Evolutionary conservation across 2,113 vertebrate genomes (phyloP), one percentile per base, ranked within the genome.

Genomic region (Phyllostomus discolor): DNA sequence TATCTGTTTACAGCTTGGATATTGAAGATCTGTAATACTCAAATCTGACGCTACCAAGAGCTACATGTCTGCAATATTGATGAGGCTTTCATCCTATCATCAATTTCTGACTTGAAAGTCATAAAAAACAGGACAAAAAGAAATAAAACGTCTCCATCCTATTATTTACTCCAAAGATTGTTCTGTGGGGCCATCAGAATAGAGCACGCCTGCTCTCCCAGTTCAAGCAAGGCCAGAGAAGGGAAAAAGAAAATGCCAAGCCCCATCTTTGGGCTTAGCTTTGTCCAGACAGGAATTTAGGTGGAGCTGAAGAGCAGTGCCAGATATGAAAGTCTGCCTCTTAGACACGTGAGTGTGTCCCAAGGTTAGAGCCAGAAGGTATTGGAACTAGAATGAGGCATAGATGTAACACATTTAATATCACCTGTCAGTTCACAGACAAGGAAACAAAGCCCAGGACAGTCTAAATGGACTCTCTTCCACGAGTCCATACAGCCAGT

Each of bases 61-160:
- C 46, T 54, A 10, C 79, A 82, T 89, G 93, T n/a, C 54, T 95
- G 67, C 52, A 95, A 76, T 89, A 91, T 83, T 57, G 75, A 93
- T 91, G 95, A 97, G 54, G 79, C 33, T 82, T 85, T 82, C 73
- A 78, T 91, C 33, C 33, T 69, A 35, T 64, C 48, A 86, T 91
- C 75, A 83, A 22, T 88, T 92, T 92, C 67, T 92, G 35, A 83
- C 33, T 90, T 84, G 83, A 76, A 93, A 95, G 91, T 41, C 87
- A 84, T 26, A 38, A 91, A 64, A 89, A 93, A 78, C 3, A 76
- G n/a, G 48, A 66, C 50, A 79, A 69, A 79, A 96, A 85, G 64
- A 94, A 97, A 59, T 10, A 70, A n/a, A 62, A 50, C 43, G 87
- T 93, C 80, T 86, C 64, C 17, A 72, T 75, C 5, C 31, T 87